These are phyloP conservation scores for Graptemys geographica DNA, from an alignment of 2,797 vertebrate species.

Conservation along the genomic window DNA sequence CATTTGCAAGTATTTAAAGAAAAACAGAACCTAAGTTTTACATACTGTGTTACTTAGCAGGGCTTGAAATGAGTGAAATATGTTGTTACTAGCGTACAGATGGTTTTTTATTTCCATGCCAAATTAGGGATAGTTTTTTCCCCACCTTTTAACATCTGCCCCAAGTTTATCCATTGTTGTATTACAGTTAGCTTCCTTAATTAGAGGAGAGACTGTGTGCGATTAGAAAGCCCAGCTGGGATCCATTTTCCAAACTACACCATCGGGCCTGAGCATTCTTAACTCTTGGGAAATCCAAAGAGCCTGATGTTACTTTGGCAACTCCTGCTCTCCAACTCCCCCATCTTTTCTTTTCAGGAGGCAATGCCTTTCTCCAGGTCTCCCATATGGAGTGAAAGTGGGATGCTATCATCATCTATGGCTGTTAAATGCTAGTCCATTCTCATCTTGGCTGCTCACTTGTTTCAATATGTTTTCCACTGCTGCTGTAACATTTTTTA, in stretches of 20 bases:
- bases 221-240: constrained; percentile 43
- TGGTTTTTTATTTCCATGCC: constrained; percentile 53
- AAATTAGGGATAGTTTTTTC: constrained; percentile 44
- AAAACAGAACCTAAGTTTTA: background rate
- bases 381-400: background rate
- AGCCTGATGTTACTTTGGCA: background rate
- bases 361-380: background rate
- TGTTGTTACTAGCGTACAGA: constrained; percentile 51
- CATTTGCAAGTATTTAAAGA: constrained; percentile 43
- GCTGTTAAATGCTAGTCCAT: background rate
- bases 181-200: constrained; percentile 51
- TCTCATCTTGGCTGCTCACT: background rate
- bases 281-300: constrained; percentile 12
- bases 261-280: background rate
- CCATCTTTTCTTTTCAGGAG: background rate
- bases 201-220: constrained; percentile 14
- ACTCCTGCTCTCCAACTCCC: background rate
- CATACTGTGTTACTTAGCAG: constrained; percentile 15
- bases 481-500: background rate
- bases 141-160: constrained; percentile 59
- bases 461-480: background rate
- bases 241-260: constrained; percentile 43
- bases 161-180: constrained; percentile 47
- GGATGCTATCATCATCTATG: background rate
- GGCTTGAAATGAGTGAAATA: constrained; percentile 36